Base-by-base conservation (phyloP, 2,888 invertebrate genomes). In the Anticlea derivata region DNA sequence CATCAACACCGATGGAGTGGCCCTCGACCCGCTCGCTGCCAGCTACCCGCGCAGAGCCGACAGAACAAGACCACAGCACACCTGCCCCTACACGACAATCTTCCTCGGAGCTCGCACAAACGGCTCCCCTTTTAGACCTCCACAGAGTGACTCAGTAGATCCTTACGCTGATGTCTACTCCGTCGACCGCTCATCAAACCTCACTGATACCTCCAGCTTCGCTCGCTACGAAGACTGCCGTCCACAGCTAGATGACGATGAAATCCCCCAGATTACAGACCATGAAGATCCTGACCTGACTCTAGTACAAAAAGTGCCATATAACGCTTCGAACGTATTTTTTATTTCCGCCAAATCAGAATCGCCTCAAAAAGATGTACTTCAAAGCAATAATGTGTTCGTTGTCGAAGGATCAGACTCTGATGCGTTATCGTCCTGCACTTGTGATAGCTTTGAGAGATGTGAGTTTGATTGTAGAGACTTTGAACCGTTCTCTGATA, bases 401-500 rank as follows among this genome's bases (percentile, higher is more conserved):
- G 60, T 83, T 20, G 81, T 78, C 1, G 89, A 89, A 54, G 87
- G 78, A 46, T 83, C 83, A 1, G 89, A 87, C 47, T 89, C 90
- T n/a, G 91, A 91, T 67, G 89, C 86, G n/a, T 60, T 91, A 41
- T 91, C 91, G n/a, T 88, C 91, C n/a, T 91, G 91, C 58, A 89
- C 90, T 17, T 91, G 91, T 65, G 91, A 90, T 61, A 92, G 91
- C 64, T 92, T 91, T 58, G 92, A 92, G 66, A 83, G 92, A 61
- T 92, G 92, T 63, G 91, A 92, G 61, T 92, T 92, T 68, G 91
- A 91, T 60, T 92, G 92, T 69, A 83, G 84, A 66, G 91, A 92
- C 65, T 92, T 92, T 65, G 93, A 93, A 64, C 92, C 92, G 26
- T 87, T 92, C 66, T 92, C 92, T 50, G 93, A 93, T 61, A 93